Conservation (phyloP, 2,113 vertebrate genomes). For the Saccopteryx bilineata region DNA sequence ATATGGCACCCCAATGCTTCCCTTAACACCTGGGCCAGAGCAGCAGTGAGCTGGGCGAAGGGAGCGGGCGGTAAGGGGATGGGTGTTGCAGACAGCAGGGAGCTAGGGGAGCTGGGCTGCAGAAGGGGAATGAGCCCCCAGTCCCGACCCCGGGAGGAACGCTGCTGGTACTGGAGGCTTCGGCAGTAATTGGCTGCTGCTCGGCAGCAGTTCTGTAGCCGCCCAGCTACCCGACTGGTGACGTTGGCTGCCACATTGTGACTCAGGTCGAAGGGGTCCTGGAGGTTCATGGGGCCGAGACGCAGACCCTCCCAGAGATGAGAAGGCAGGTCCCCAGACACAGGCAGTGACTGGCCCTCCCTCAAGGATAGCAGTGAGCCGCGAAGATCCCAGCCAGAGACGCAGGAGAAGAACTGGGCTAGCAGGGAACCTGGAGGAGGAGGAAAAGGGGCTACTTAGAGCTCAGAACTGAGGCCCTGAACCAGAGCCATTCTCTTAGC, state of each 20-base stretch:
- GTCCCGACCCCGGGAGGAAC: constrained; percentile 90
- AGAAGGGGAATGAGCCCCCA: constrained; percentile 94
- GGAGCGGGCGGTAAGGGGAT: constrained; percentile 87
- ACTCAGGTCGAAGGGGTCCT: constrained; percentile 95
- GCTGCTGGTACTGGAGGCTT: constrained; percentile 92
- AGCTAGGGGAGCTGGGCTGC: constrained; percentile 80
- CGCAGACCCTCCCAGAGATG: constrained; percentile 70
- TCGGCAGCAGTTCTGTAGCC: constrained; percentile 90
- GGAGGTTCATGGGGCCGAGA: constrained; percentile 92
- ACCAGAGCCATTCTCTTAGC: background rate
- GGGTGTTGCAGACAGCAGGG: constrained; percentile 74
- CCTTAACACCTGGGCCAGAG: constrained; percentile 70
- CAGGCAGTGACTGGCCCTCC: constrained; percentile 87
- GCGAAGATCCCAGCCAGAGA: constrained; percentile 90
- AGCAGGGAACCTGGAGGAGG: constrained; percentile 89
- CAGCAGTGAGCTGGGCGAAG: constrained; percentile 77
- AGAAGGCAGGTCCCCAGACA: constrained; percentile 83
- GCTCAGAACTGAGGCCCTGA: background rate
- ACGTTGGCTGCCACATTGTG: constrained; percentile 96
- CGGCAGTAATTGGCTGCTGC: constrained; percentile 93
- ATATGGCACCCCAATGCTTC: constrained; percentile 78
- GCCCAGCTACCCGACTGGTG: constrained; percentile 88
- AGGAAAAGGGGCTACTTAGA: constrained; percentile 86
- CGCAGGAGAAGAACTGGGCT: constrained; percentile 93
- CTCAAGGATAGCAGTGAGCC: constrained; percentile 90